Conservation (phyloP, 2,888 invertebrate species). For the Eristalis intricaria region DNA sequence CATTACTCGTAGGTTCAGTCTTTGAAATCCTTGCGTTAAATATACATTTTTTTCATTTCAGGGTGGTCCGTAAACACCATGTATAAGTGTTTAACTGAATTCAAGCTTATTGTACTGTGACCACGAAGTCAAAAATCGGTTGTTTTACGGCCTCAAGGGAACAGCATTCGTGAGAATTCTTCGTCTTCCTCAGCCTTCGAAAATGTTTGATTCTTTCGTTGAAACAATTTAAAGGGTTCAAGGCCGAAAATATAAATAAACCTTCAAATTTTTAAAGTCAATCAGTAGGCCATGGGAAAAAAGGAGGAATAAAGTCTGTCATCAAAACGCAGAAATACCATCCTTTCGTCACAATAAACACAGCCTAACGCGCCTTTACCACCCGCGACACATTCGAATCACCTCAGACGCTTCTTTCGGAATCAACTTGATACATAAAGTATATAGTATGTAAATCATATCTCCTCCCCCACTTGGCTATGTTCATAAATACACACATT, state of each 20-base stretch:
- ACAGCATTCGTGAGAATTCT: no score
- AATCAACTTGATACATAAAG: background rate
- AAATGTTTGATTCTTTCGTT: no score
- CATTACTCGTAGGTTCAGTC: no score
- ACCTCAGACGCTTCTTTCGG: slow-evolving; percentile 1
- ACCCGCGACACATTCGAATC: slow-evolving; percentile 13
- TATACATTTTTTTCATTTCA: no score
- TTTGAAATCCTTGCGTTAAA: no score
- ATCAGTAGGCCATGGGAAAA: background rate
- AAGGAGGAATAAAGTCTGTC: background rate
- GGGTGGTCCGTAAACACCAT: no score
- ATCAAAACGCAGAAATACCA: background rate
- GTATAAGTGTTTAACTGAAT: no score
- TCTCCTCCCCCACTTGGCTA: slow-evolving; percentile 58
- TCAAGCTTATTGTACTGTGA: no score
- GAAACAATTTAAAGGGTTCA: background rate
- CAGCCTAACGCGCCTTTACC: background rate
- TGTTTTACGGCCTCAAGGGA: no score
- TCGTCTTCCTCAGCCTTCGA: no score
- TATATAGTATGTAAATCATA: slow-evolving; percentile 45
- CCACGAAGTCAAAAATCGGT: no score
- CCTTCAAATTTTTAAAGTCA: background rate
- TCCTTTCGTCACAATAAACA: background rate
- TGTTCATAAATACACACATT: slow-evolving; percentile 9
- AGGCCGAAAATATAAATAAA: background rate